Evolutionary conservation across 2,888 invertebrate genomes (phyloP).

Genomic region (Lithophane socia): DNA sequence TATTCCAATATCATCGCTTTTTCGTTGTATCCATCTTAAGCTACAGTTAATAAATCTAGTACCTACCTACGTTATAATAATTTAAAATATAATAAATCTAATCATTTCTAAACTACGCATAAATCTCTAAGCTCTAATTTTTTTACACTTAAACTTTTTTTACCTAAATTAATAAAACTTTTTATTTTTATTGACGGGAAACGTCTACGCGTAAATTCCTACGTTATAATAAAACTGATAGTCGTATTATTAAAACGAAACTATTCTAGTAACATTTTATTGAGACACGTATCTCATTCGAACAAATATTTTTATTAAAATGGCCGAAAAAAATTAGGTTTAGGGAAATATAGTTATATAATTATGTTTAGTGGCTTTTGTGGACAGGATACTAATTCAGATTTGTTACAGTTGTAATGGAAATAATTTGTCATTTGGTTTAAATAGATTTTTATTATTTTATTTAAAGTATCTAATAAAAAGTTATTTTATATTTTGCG

Average conservation of each 20-base stretch:
- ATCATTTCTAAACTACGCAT: constrained; percentile 12
- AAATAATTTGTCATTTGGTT: too few relatives aligned
- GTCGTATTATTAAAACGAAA: constrained; percentile 27
- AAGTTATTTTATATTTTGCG: too few relatives aligned
- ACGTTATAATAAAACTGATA: constrained; percentile 28
- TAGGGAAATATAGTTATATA: neutral
- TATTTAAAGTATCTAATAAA: too few relatives aligned
- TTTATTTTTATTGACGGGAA: constrained; percentile 24
- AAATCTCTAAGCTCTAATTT: constrained; percentile 8
- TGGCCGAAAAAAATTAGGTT: neutral
- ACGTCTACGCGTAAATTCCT: neutral
- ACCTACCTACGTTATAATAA: neutral
- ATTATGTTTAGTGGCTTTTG: too few relatives aligned
- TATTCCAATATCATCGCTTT: neutral
- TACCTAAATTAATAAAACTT: constrained; percentile 24
- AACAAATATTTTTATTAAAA: neutral
- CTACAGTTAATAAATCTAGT: neutral
- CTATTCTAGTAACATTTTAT: constrained; percentile 10
- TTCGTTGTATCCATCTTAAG: neutral
- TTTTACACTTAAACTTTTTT: neutral
- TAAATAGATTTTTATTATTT: too few relatives aligned
- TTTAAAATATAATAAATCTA: constrained; percentile 2
- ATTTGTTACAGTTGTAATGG: too few relatives aligned
- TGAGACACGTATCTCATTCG: neutral
- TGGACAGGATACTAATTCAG: too few relatives aligned